phyloP scores from a whole-genome alignment of 2,113 vertebrate species.

The Gracilinanus agilis region DNA sequence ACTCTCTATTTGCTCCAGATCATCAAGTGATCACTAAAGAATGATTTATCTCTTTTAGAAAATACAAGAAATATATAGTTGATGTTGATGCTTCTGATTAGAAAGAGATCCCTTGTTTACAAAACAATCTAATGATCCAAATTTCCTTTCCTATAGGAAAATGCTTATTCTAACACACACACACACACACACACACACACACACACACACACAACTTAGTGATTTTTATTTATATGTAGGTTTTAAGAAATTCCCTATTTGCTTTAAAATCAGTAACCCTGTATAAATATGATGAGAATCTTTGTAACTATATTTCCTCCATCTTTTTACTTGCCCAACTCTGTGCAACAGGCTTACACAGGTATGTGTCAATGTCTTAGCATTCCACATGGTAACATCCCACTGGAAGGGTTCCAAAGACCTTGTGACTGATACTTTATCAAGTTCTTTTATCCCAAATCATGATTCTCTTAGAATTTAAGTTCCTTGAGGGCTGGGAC shows the following conservation, averaged over 20 bases:
- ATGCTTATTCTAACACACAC: neutral
- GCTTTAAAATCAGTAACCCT: neutral
- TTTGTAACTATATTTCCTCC: neutral
- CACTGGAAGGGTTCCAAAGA: neutral
- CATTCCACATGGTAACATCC: neutral
- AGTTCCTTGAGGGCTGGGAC: neutral
- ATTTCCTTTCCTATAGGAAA: neutral
- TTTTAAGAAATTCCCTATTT: neutral
- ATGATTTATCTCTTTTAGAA: neutral
- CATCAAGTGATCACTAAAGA: neutral
- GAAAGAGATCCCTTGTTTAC: neutral
- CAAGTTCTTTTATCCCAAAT: neutral
- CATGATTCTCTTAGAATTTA: neutral
- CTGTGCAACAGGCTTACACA: neutral
- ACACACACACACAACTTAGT: neutral
- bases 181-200: neutral
- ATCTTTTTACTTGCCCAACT: neutral
- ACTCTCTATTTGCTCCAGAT: neutral
- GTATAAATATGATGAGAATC: neutral
- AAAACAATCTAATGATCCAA: neutral
- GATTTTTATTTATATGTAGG: neutral
- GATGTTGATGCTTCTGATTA: neutral
- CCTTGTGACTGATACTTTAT: neutral
- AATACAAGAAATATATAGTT: neutral
- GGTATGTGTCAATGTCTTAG: neutral